These are phyloP conservation scores for Acropora yongei DNA, from an alignment of 64 coral and sea anemone genomes.

Conservation along the genomic window DNA sequence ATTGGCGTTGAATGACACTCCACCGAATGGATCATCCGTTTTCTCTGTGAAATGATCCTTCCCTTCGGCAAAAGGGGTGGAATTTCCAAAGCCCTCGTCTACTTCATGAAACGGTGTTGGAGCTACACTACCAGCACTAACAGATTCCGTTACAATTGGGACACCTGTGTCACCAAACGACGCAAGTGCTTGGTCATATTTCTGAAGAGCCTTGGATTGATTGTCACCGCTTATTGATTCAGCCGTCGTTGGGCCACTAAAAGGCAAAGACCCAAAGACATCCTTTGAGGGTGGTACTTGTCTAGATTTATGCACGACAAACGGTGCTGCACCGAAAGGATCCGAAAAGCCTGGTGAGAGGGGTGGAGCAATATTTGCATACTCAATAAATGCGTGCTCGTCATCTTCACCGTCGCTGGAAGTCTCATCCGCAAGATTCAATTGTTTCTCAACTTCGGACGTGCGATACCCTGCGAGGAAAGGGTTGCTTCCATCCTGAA, in stretches of 20 bases:
- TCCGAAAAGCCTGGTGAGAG: constrained; percentile 45
- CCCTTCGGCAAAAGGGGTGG: neutral
- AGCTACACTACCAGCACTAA: neutral
- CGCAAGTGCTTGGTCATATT: neutral
- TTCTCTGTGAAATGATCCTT: constrained; percentile 53
- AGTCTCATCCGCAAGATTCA: neutral
- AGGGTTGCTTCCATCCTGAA: constrained; percentile 25
- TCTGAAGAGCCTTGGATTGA: neutral
- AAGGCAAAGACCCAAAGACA: constrained; percentile 51
- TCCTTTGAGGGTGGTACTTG: constrained; percentile 31
- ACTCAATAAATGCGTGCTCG: neutral
- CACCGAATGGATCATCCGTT: constrained; percentile 52
- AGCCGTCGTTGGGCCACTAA: neutral
- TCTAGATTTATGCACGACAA: constrained; percentile 27
- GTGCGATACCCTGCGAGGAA: constrained; percentile 24
- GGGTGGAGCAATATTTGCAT: constrained; percentile 24
- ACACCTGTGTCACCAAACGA: neutral
- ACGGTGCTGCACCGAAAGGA: constrained; percentile 65
- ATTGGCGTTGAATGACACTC: constrained; percentile 59
- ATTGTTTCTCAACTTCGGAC: constrained; percentile 2
- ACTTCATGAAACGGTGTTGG: constrained; percentile 30
- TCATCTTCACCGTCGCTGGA: constrained; percentile 49
- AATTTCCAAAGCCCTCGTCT: neutral
- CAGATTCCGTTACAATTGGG: neutral
- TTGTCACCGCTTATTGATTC: constrained; percentile 6